Evolutionary conservation across 1,140 invertebrate species (phyloP).

Genomic region (Cepaea nemoralis): DNA sequence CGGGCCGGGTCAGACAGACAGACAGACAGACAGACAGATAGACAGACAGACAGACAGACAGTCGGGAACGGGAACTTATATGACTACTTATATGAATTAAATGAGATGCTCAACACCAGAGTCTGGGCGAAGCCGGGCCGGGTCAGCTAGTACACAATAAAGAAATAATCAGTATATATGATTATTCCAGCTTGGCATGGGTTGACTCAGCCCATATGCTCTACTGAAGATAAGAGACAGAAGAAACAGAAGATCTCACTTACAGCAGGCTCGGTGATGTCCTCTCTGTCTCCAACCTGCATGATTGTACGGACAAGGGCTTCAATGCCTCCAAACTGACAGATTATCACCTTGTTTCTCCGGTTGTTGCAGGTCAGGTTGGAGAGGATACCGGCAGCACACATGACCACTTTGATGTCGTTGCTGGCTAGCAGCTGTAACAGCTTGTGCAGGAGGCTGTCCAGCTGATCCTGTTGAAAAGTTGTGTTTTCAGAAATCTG

Average conservation of each 20-base stretch:
- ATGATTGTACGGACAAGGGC: slow-evolving; percentile 94
- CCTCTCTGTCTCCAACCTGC: slow-evolving; percentile 94
- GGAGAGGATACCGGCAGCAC: slow-evolving; percentile 96
- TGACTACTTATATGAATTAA: too few relatives aligned
- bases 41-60: too few relatives aligned
- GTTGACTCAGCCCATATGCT: too few relatives aligned
- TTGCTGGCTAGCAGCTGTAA: slow-evolving; percentile 89
- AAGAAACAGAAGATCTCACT: slow-evolving; percentile 53
- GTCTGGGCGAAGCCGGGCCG: too few relatives aligned
- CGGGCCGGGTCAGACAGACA: too few relatives aligned
- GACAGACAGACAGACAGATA: too few relatives aligned
- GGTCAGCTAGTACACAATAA: neutral
- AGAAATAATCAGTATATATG: neutral
- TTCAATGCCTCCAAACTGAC: slow-evolving; percentile 94
- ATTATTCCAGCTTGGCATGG: too few relatives aligned
- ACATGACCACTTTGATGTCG: slow-evolving; percentile 92
- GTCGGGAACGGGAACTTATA: too few relatives aligned
- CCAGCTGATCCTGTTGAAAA: slow-evolving; percentile 82
- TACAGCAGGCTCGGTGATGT: slow-evolving; percentile 96
- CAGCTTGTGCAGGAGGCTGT: slow-evolving; percentile 88
- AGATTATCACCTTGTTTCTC: slow-evolving; percentile 92
- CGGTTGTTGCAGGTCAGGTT: slow-evolving; percentile 99
- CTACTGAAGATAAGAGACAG: neutral
- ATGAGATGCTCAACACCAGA: too few relatives aligned
- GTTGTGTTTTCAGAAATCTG: too few relatives aligned